Conservation (phyloP, 2,113 vertebrate genomes). For the Arvicanthis niloticus region DNA sequence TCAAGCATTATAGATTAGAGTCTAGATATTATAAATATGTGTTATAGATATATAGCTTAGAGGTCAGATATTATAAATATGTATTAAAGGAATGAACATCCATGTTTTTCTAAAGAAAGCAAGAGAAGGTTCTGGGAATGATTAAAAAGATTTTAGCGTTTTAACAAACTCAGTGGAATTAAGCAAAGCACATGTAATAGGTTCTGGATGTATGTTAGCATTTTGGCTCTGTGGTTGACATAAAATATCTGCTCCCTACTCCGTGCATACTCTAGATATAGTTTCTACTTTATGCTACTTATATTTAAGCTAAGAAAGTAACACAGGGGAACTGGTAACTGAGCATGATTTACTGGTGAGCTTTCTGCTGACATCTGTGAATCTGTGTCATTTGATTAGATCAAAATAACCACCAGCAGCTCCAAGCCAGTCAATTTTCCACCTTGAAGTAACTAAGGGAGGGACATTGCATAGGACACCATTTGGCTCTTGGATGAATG, state of each 20-base stretch:
- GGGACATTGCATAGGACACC: background rate
- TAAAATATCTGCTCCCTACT: background rate
- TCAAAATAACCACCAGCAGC: background rate
- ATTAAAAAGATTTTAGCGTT: constrained; percentile 30
- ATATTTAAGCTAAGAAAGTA: background rate
- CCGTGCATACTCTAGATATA: background rate
- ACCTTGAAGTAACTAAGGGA: background rate
- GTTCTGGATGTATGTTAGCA: background rate
- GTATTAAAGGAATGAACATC: background rate
- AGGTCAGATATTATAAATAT: constrained; percentile 27
- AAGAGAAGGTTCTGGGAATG: background rate
- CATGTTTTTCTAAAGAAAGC: background rate
- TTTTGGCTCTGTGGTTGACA: background rate
- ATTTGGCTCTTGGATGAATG: background rate
- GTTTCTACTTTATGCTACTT: background rate
- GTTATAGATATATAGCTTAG: background rate
- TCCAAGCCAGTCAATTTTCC: background rate
- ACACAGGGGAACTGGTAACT: background rate
- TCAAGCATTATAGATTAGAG: background rate
- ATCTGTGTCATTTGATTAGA: background rate
- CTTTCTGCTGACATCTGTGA: background rate
- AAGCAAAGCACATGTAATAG: background rate
- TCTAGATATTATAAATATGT: constrained; percentile 25
- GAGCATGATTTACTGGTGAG: background rate
- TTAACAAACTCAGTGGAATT: background rate